These are phyloP conservation scores for Trididemnum clinides DNA, from an alignment of 23 tunicate species.

Conservation along the genomic window DNA sequence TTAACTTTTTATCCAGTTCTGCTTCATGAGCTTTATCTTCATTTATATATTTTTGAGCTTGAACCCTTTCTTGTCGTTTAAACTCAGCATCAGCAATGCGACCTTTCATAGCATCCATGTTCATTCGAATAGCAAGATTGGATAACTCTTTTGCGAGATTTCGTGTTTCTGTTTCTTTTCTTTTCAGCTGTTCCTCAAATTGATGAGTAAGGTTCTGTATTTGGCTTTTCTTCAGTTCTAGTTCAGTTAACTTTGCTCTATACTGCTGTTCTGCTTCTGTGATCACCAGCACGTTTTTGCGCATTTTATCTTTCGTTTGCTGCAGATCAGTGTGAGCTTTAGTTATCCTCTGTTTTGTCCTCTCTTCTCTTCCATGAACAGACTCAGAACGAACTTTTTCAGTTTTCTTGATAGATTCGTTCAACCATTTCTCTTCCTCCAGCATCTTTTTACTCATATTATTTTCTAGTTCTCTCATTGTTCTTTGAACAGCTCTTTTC, in stretches of 20 bases:
- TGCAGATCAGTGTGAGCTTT: constrained; percentile 85
- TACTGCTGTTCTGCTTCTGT: constrained; percentile 85
- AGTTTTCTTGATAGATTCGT: constrained; percentile 56
- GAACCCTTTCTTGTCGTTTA: constrained; percentile 69
- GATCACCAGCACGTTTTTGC: constrained; percentile 61
- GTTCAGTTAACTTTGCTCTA: constrained; percentile 55
- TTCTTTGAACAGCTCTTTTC: constrained; percentile 68
- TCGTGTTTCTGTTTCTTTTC: constrained; percentile 68
- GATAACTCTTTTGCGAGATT: constrained; percentile 67
- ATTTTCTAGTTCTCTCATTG: constrained; percentile 71
- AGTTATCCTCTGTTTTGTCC: constrained; percentile 67
- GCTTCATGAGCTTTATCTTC: constrained; percentile 67
- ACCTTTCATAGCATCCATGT: constrained; percentile 76
- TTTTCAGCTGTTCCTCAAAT: constrained; percentile 66
- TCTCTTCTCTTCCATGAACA: constrained; percentile 69
- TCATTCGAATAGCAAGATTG: constrained; percentile 76
- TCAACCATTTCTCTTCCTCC: constrained; percentile 84
- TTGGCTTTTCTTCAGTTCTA: constrained; percentile 65
- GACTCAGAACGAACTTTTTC: constrained; percentile 67
- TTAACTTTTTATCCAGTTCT: constrained; percentile 68
- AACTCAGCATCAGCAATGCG: constrained; percentile 57
- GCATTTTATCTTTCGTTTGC: constrained; percentile 62
- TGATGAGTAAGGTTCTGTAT: constrained; percentile 61
- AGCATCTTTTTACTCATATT: constrained; percentile 70
- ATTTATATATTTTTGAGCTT: constrained; percentile 66